phyloP scores from a whole-genome alignment of 2,888 invertebrate species.

The Drosophila kuntzei region DNA sequence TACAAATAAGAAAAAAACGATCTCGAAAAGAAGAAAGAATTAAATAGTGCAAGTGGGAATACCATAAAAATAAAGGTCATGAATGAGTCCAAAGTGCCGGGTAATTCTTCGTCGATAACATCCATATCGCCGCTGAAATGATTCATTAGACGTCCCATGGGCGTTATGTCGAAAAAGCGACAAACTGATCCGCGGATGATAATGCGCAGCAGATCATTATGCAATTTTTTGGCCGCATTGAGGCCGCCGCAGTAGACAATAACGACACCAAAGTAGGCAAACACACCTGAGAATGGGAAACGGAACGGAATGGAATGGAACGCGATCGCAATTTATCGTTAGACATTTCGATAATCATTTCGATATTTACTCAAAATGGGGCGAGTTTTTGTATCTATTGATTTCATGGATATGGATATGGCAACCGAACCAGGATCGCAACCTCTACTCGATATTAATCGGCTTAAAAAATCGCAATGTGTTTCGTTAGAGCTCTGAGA shows the following conservation, averaged over 20 bases:
- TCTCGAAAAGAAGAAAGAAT: constrained; percentile 24
- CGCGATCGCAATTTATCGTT: constrained; percentile 12
- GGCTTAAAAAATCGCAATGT: constrained; percentile 21
- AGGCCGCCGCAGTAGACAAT: constrained; percentile 87
- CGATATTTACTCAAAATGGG: constrained; percentile 39
- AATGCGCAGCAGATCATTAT: constrained; percentile 87
- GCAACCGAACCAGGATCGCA: constrained; percentile 12
- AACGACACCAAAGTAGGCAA: constrained; percentile 87
- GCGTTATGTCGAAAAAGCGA: constrained; percentile 90
- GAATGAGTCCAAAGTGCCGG: constrained; percentile 86
- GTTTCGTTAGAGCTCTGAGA: constrained; percentile 41
- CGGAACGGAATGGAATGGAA: constrained; percentile 43
- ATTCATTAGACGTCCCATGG: constrained; percentile 89
- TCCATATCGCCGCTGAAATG: constrained; percentile 90
- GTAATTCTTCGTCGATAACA: constrained; percentile 88
- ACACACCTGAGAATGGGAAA: constrained; percentile 83
- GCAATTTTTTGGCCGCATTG: constrained; percentile 88
- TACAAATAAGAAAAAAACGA: constrained; percentile 47
- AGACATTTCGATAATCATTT: constrained; percentile 38
- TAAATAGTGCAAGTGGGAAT: constrained; percentile 37
- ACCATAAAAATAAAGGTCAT: constrained; percentile 86
- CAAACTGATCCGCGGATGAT: constrained; percentile 88
- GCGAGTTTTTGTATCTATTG: constrained; percentile 23
- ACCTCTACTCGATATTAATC: constrained; percentile 38
- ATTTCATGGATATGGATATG: constrained; percentile 19